Evolutionary conservation across 2,113 vertebrate genomes (phyloP), one percentile per base, ranked within the genome.

Genomic region (Pseudorasbora parva): DNA sequence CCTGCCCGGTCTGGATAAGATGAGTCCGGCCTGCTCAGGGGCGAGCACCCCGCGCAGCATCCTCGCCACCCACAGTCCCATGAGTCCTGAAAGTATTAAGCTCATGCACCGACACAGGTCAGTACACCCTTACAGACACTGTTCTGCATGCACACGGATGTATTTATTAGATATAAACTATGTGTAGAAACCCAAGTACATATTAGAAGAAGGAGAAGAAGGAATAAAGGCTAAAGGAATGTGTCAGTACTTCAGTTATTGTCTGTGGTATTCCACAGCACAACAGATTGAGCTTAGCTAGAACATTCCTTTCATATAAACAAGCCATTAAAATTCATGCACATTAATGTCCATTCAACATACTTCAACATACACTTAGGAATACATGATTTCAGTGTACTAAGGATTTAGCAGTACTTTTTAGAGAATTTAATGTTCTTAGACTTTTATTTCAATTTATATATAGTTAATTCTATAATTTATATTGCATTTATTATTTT

Each of bases 61-160:
- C 49, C 91, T 98, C 87, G 87, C 96, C 17, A 93, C 97, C 0
- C 97, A 98, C 37, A 94, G 95, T 73, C 95, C 97, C 49, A 95
- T 98, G 95, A 98, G 96, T 91, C 96, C 96, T 0, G 97, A 98
- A 87, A 96, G 94, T 93, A 95, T 97, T 88, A 97, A 96, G 87
- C 93, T 98, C 82, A 83, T 97, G 81, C 97, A 98, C 87, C 94
- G 96, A 82, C 97, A 99, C 95, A 97, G 98, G 96, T 98, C 91
- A 37, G 78, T 79, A 60, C 5, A 82, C 23, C 54, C 2, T 45
- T 2, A 83, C 59, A 68, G 30, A 60, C 47, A 74, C 49, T 71
- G 8, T 51, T n/a, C 8, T 41, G 68, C 54, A 37, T 33, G 17
- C 19, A 74, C 66, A 83, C 82, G 82, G 43, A 66, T 9, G 76